Evolutionary conservation across 2,113 vertebrate genomes (phyloP).

Genomic region (Typhlomys cinereus): DNA sequence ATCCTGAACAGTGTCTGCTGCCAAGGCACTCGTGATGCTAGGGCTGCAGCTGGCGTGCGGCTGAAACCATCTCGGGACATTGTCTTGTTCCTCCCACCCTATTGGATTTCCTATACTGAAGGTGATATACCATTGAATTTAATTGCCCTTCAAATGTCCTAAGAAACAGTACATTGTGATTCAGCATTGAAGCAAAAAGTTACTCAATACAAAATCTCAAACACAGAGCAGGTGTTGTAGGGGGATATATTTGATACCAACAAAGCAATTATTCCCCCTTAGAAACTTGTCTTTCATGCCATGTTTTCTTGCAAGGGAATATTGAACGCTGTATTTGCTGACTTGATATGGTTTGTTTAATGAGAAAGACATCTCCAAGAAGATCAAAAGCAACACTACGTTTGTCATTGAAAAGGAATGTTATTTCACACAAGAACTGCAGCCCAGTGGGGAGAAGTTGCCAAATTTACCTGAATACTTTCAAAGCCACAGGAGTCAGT

Average conservation of each 20-base stretch:
- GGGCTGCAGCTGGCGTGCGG: rapidly evolving
- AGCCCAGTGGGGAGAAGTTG: not conserved
- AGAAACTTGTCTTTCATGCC: not conserved
- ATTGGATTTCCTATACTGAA: not conserved
- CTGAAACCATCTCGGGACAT: no score
- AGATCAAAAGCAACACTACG: slow-evolving; percentile 12
- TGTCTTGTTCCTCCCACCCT: not conserved
- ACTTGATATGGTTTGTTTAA: not conserved
- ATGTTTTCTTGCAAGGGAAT: slow-evolving; percentile 16
- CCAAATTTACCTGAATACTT: not conserved
- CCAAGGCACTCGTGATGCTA: no score
- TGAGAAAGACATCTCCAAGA: not conserved
- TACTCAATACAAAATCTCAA: not conserved
- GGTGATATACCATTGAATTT: not conserved
- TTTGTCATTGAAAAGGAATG: not conserved
- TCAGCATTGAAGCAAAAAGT: not conserved
- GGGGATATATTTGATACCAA: not conserved
- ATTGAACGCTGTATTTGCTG: slow-evolving; percentile 27
- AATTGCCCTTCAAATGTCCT: not conserved
- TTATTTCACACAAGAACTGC: not conserved
- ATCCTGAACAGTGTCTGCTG: not conserved
- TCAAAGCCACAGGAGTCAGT: not conserved
- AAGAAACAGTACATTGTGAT: not conserved
- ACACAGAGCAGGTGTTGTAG: not conserved
- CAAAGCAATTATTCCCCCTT: not conserved